Conservation (phyloP, 2,888 invertebrate species). For the Callimorpha dominula region DNA sequence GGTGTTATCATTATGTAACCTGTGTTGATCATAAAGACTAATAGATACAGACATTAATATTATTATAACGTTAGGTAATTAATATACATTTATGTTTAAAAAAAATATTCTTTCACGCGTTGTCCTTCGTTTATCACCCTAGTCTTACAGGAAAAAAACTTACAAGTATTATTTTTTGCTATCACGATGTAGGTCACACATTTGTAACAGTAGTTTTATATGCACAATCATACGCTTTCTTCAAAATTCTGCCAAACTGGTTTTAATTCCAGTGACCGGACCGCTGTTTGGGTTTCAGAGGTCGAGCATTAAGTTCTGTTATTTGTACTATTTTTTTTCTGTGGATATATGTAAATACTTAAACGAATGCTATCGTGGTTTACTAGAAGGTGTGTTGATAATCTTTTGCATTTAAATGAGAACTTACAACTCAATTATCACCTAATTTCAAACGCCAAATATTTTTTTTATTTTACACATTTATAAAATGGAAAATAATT, state of each 20-base stretch:
- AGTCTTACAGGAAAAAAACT: not conserved
- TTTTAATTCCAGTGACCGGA: conserved; percentile 22
- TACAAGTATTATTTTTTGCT: not conserved
- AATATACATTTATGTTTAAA: not conserved
- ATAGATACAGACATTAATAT: not conserved
- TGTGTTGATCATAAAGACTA: not conserved
- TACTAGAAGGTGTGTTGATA: not conserved
- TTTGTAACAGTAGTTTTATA: conserved; percentile 16
- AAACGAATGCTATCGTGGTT: not conserved
- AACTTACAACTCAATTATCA: not conserved
- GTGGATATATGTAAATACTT: conserved; percentile 1
- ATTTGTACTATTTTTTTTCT: conserved; percentile 8
- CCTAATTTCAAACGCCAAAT: not conserved
- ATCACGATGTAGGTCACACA: conserved; percentile 3
- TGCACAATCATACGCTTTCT: conserved; percentile 11
- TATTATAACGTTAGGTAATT: not conserved
- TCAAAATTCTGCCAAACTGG: conserved; percentile 21
- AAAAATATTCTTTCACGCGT: not conserved
- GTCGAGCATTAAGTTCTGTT: conserved; percentile 14
- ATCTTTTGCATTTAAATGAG: no score
- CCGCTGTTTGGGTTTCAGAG: conserved; percentile 4
- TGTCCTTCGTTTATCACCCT: no score
- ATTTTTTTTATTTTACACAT: no score
- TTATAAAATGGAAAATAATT: no score
- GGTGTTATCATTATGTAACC: not conserved